Evolutionary conservation across 2,888 invertebrate genomes (phyloP).

Genomic region (Chromoteleia sp.): DNA sequence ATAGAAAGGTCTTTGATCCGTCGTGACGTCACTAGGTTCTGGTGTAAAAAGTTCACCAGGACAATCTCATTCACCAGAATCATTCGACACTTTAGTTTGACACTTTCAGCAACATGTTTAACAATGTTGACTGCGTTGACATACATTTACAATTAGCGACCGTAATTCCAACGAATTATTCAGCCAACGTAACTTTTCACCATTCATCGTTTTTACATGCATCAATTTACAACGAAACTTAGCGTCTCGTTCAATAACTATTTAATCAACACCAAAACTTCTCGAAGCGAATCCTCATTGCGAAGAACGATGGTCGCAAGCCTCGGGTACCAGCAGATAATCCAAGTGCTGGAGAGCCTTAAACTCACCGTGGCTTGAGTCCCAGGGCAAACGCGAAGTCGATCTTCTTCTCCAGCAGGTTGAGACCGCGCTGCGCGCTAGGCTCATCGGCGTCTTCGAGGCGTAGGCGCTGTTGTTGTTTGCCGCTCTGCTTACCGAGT

Average conservation of each 20-base stretch:
- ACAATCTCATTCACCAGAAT: not conserved
- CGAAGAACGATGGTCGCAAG: not conserved
- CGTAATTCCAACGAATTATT: too few relatives aligned
- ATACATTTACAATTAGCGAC: too few relatives aligned
- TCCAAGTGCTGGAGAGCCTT: not conserved
- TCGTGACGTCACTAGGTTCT: constrained; percentile 17
- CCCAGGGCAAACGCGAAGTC: constrained; percentile 86
- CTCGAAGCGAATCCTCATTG: too few relatives aligned
- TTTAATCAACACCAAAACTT: too few relatives aligned
- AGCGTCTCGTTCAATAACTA: too few relatives aligned
- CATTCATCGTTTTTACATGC: too few relatives aligned
- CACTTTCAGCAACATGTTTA: too few relatives aligned
- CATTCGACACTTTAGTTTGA: not conserved
- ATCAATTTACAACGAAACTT: too few relatives aligned
- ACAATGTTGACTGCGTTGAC: too few relatives aligned
- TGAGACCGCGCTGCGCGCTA: constrained; percentile 27
- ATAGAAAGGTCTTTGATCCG: constrained; percentile 30
- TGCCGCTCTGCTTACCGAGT: constrained; percentile 20
- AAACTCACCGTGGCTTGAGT: constrained; percentile 85
- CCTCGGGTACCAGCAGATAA: not conserved
- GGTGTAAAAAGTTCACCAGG: constrained; percentile 3
- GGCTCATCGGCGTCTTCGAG: constrained; percentile 11
- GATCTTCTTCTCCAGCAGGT: constrained; percentile 80
- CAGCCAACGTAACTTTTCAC: too few relatives aligned
- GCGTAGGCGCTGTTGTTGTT: too few relatives aligned